Base-by-base conservation (phyloP, 1,140 invertebrate genomes). In the Musca vetustissima region DNA sequence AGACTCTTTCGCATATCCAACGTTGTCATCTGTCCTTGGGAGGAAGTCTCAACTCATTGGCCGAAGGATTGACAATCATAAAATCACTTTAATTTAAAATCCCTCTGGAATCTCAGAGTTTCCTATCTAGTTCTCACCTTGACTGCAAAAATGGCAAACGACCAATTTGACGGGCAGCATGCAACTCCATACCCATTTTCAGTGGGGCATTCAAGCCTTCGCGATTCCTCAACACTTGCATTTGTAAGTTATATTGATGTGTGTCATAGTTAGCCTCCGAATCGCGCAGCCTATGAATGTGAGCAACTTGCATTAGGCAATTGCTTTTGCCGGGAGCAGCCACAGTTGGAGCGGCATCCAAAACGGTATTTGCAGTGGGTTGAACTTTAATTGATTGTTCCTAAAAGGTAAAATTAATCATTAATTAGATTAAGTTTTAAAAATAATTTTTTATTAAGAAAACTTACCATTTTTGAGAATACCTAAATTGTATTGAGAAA, bases 141-240 rank as follows among this genome's bases (percentile, higher is more conserved):
- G 81, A 83, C 24, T 87, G 86, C 49, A 95, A 80, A 76, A 93
- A 94, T 4, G 92, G 91, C 66, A 93, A 84, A 74, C 89, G 88
- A 0, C 92, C 90, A 79, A 96, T 87, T 84, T 91, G 89, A 66
- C 88, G 86, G 1, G 90, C 87, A 55, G 91, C 88, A 80, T 91
- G 91, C 64, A 90, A 84, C 83, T 97, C 95, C 92, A 96, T 95
- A 43, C 89, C 87, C 50, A 96, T 83, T 75, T 88, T 88, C 28
- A 97, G 80, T 6, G 94, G 94, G 11, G 93, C 93, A 83, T 95
- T 93, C 36, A 96, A 82, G 19, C 95, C 95, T 86, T 97, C 94
- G 17, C 87, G 89, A 74, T 93, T 94, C 64, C 92, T 86, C 17
- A 96, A 83, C 84, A 95, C 90, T 13, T 87, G 85, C 87, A 94